Conservation (phyloP, 2,113 vertebrate genomes). For the Lophius piscatorius region DNA sequence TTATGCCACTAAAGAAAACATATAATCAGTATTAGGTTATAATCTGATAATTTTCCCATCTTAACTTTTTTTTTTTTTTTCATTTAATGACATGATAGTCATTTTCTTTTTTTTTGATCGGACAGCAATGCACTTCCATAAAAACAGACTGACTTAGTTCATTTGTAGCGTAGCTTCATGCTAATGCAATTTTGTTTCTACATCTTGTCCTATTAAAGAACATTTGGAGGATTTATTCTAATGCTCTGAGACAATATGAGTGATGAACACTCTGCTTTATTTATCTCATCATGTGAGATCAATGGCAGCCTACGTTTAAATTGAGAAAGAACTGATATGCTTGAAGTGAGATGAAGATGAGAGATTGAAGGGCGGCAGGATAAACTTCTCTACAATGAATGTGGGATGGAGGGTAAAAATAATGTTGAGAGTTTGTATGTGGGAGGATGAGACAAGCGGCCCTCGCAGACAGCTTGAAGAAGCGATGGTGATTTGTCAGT, state of each 20-base stretch:
- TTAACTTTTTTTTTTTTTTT: too few species aligned
- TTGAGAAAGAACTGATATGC: conserved; percentile 37
- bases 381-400: neutral
- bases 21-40: too few species aligned
- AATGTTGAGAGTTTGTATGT: conserved; percentile 21
- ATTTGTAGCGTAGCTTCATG: too few species aligned
- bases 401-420: conserved; percentile 1
- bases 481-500: too few species aligned
- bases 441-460: conserved; percentile 41
- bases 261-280: conserved; percentile 13
- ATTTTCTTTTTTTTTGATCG: too few species aligned
- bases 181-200: too few species aligned
- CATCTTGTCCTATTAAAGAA: conserved; percentile 1
- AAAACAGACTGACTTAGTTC: too few species aligned
- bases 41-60: too few species aligned
- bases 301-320: conserved; percentile 8
- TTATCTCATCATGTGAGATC: conserved; percentile 12
- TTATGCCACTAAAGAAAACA: too few species aligned
- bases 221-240: conserved; percentile 7
- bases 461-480: conserved; percentile 10
- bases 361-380: conserved; percentile 6
- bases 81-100: too few species aligned
- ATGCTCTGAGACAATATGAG: conserved; percentile 6
- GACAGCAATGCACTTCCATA: too few species aligned
- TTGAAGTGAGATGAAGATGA: conserved; percentile 7